Conservation (phyloP, 1,140 invertebrate species). For the Pantala flavescens region DNA sequence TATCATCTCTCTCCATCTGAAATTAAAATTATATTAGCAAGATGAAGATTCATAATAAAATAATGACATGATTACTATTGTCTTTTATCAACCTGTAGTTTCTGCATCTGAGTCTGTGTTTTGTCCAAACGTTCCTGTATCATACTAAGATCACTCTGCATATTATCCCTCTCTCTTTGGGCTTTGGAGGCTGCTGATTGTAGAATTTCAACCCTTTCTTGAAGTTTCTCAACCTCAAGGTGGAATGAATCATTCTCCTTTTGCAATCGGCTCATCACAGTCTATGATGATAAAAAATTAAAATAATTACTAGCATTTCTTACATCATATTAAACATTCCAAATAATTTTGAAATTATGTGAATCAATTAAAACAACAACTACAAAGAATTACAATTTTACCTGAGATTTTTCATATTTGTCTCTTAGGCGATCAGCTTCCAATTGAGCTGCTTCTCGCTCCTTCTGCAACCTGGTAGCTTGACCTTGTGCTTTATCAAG, state of each 20-base stretch:
- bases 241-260: conserved; percentile 75
- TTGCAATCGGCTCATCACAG: conserved; percentile 62
- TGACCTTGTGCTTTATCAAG: conserved; percentile 80
- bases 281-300: conserved; percentile 32
- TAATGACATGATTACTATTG: conserved; percentile 12
- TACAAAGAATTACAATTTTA: conserved; percentile 32
- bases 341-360: conserved; percentile 18
- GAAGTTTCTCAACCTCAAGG: conserved; percentile 67
- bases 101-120: conserved; percentile 68
- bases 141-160: conserved; percentile 72
- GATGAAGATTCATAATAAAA: conserved; percentile 6
- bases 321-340: background rate
- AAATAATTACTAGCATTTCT: background rate
- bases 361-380: background rate
- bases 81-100: conserved; percentile 50
- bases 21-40: conserved; percentile 21
- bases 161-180: conserved; percentile 73
- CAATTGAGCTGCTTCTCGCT: conserved; percentile 70
- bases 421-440: conserved; percentile 77
- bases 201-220: conserved; percentile 67
- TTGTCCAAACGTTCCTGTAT: conserved; percentile 83
- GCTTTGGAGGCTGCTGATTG: conserved; percentile 67
- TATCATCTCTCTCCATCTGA: conserved; percentile 75
- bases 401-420: conserved; percentile 81
- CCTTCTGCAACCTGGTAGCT: conserved; percentile 74